Conservation (phyloP, 2,888 invertebrate species). For the Nomada ferruginata region DNA sequence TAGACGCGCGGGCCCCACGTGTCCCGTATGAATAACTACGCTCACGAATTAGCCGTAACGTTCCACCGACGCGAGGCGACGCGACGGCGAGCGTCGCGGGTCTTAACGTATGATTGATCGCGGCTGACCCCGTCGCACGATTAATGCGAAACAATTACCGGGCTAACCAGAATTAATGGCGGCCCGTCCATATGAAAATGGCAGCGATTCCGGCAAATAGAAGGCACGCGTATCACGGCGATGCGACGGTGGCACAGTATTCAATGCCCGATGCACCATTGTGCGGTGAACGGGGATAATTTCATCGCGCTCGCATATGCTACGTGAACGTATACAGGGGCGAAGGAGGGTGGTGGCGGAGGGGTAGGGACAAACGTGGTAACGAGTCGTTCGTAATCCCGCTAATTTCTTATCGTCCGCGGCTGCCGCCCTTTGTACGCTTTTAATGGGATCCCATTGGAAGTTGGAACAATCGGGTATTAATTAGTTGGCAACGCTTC, state of each 20-base stretch:
- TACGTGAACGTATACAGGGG: background rate
- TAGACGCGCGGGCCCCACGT: slow-evolving; percentile 8
- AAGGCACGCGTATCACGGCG: slow-evolving; percentile 16
- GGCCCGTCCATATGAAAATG: slow-evolving; percentile 60
- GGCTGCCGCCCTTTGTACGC: background rate
- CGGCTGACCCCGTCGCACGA: slow-evolving; percentile 64
- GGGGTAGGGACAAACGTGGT: slow-evolving; percentile 13
- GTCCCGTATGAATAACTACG: slow-evolving; percentile 53
- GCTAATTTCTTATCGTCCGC: slow-evolving; percentile 47
- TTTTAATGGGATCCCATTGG: background rate
- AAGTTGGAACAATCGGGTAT: slow-evolving; percentile 23
- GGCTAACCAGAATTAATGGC: slow-evolving; percentile 73
- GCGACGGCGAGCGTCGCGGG: slow-evolving; percentile 19
- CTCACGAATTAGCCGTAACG: slow-evolving; percentile 32
- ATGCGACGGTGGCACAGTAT: background rate
- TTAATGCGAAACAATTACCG: slow-evolving; percentile 77
- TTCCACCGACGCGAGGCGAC: background rate
- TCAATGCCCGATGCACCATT: slow-evolving; percentile 35
- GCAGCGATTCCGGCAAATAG: slow-evolving; percentile 61
- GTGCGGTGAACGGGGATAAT: slow-evolving; percentile 46
- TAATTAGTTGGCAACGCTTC: slow-evolving; percentile 20
- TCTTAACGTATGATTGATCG: slow-evolving; percentile 75
- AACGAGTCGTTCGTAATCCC: slow-evolving; percentile 47
- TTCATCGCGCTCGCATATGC: slow-evolving; percentile 35
- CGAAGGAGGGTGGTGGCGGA: background rate